These are phyloP conservation scores for Diplodus puntazzo DNA, from an alignment of 2,797 vertebrate genomes.

Conservation along the genomic window DNA sequence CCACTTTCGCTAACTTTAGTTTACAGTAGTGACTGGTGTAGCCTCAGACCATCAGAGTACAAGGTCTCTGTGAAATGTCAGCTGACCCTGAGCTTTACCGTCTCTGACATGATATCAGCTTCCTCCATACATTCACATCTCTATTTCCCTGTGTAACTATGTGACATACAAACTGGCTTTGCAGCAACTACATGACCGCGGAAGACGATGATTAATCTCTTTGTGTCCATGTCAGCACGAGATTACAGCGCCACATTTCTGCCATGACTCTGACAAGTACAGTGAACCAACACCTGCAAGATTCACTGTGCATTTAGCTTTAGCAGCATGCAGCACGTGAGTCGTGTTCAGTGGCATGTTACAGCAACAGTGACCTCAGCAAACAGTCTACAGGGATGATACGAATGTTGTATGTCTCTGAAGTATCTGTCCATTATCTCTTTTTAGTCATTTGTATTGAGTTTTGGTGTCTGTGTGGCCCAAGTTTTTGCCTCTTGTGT, in stretches of 20 bases:
- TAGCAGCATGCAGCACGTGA: constrained; percentile 7
- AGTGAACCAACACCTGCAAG: constrained; percentile 26
- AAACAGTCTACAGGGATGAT: neutral
- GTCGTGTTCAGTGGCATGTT: constrained; percentile 5
- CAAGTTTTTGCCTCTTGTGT: neutral
- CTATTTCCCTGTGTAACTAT: constrained; percentile 49
- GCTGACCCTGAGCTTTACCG: neutral
- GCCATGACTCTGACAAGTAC: constrained; percentile 34
- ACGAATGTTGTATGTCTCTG: neutral
- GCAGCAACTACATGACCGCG: constrained; percentile 42
- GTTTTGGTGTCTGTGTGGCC: neutral
- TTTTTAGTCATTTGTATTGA: neutral
- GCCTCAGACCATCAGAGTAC: neutral
- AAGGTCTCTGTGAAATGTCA: constrained; percentile 37
- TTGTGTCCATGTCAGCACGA: constrained; percentile 42
- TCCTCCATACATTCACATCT: constrained; percentile 21
- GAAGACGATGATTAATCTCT: constrained; percentile 43
- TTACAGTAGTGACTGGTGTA: neutral
- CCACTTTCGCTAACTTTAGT: neutral
- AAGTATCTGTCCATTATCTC: neutral
- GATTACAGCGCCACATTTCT: constrained; percentile 48
- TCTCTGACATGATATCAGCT: constrained; percentile 48
- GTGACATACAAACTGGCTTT: constrained; percentile 36
- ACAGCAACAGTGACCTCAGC: neutral
- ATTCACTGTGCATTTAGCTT: neutral